A percentile compares a stretch with the other conserved stretches of the same genome.
phyloP scores from a whole-genome alignment of 2,888 invertebrate genomes.

The Coleophora flavipennella region DNA sequence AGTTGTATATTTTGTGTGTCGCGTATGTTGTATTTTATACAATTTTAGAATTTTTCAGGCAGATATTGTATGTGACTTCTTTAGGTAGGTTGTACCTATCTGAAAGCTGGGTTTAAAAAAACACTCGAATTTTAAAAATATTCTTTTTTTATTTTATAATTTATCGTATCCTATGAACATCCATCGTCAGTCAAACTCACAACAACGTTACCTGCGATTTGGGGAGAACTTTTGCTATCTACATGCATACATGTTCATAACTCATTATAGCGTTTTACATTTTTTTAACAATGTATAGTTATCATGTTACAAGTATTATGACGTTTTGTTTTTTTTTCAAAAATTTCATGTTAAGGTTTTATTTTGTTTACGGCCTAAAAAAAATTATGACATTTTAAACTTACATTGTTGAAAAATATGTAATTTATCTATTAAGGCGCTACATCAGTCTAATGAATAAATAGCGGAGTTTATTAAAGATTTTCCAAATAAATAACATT shows the following conservation, averaged over 20 bases:
- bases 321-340: too few species aligned
- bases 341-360: too few species aligned
- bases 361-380: too few species aligned
- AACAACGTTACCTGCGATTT: conserved; percentile 42
- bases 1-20: too few species aligned
- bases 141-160: conserved; percentile 66
- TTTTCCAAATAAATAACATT: conserved; percentile 20
- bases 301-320: not conserved
- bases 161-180: conserved; percentile 59
- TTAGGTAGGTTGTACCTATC: too few species aligned
- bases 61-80: too few species aligned
- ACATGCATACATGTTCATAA: conserved; percentile 14
- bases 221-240: conserved; percentile 42
- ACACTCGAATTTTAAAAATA: conserved; percentile 49
- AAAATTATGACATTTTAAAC: not conserved
- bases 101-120: conserved; percentile 5
- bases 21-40: too few species aligned
- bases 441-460: conserved; percentile 56
- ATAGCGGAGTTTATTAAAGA: conserved; percentile 28
- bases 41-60: too few species aligned
- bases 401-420: conserved; percentile 39
- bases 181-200: conserved; percentile 52
- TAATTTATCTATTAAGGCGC: conserved; percentile 36
- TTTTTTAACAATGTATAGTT: conserved; percentile 32
- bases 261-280: conserved; percentile 22